Percentiles rank a stretch among this genome's conserved stretches.
These are phyloP conservation scores for Lucilia cuprina DNA, from an alignment of 1,140 invertebrate genomes.

Conservation along the genomic window DNA sequence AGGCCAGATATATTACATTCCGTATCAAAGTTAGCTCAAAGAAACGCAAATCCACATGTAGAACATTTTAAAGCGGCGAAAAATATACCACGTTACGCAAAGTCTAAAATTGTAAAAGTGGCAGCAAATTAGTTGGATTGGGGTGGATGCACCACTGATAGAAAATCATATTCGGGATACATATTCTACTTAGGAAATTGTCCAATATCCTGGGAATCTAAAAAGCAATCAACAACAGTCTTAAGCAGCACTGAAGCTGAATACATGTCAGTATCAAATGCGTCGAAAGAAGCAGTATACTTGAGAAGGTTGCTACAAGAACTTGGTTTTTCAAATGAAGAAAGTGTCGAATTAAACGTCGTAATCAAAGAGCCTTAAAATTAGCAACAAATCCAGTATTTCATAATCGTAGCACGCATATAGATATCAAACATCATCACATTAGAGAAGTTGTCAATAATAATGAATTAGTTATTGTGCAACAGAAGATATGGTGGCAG, in stretches of 20 bases:
- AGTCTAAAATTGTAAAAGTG: no score
- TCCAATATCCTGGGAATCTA: conserved; percentile 13
- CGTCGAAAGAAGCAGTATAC: conserved; percentile 22
- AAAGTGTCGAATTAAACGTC: neutral
- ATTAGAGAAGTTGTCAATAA: conserved; percentile 9
- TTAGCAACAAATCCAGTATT: neutral
- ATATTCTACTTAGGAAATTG: neutral
- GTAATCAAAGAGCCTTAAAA: neutral
- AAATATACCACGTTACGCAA: no score
- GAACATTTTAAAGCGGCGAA: no score
- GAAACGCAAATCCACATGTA: neutral
- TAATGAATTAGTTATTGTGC: conserved; percentile 11
- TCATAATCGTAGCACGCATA: conserved; percentile 9
- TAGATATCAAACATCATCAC: conserved; percentile 23
- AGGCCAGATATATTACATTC: neutral
- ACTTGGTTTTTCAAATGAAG: neutral
- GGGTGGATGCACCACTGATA: no score
- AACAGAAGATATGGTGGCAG: conserved; percentile 33
- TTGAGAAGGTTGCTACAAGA: neutral
- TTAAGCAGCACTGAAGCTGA: conserved; percentile 32
- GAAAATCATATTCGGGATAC: no score
- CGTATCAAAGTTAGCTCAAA: neutral
- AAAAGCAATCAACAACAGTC: neutral
- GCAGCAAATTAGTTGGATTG: no score
- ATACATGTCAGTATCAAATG: conserved; percentile 7